Conservation (phyloP, 2,113 vertebrate genomes). For the Nesoenas mayeri region DNA sequence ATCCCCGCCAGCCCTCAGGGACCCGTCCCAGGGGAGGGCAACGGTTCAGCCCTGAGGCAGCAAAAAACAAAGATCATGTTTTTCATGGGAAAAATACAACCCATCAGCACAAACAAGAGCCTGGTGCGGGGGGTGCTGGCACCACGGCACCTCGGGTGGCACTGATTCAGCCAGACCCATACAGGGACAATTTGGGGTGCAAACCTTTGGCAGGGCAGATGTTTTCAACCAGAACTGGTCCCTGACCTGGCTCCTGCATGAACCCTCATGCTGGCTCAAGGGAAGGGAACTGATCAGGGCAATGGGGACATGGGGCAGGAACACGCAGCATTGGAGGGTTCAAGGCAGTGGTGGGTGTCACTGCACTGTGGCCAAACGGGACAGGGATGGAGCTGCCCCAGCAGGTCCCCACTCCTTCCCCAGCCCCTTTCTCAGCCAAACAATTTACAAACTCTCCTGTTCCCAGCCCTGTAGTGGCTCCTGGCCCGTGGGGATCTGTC, state of each 20-base stretch:
- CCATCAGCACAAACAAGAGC: background rate
- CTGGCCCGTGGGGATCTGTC: background rate
- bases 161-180: background rate
- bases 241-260: background rate
- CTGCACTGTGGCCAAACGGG: background rate
- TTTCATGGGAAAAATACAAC: background rate
- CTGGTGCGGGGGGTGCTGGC: background rate
- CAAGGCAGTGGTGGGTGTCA: background rate
- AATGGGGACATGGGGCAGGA: background rate
- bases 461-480: background rate
- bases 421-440: background rate
- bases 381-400: background rate
- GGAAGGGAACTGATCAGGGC: background rate
- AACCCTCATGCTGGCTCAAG: background rate
- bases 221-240: background rate
- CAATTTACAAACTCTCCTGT: background rate
- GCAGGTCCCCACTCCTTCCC: accelerated
- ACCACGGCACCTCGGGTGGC: accelerated
- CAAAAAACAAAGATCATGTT: conserved; percentile 30
- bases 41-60: conserved; percentile 36
- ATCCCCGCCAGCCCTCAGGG: background rate
- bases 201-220: background rate
- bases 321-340: accelerated
- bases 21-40: background rate
- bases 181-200: background rate